phyloP scores from a whole-genome alignment of 2,888 invertebrate genomes.

The Caenorhabditis panamensis region DNA sequence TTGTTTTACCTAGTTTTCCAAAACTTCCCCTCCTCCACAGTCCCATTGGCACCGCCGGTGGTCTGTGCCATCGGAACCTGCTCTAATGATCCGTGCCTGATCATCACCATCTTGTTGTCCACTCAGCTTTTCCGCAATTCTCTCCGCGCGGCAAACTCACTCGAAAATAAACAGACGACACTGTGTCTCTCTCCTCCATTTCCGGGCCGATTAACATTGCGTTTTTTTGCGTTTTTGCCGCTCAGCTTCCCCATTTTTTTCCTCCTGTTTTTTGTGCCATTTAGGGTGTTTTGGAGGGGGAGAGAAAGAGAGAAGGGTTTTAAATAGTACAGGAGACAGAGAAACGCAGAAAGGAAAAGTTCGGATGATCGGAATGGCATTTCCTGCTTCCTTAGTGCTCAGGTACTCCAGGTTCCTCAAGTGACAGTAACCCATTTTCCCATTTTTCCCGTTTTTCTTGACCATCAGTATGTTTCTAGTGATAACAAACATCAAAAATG shows the following conservation, averaged over 20 bases:
- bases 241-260: too few species aligned
- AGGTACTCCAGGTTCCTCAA: conserved; percentile 3
- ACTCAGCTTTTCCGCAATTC: neutral
- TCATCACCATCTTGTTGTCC: neutral
- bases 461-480: neutral
- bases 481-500: conserved; percentile 29
- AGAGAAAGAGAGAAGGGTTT: neutral
- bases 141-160: neutral
- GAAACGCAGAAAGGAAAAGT: conserved; percentile 34
- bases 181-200: conserved; percentile 18
- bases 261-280: conserved; percentile 11
- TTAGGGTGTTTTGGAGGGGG: conserved; percentile 37
- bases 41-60: too few species aligned
- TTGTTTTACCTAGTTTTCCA: too few species aligned
- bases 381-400: conserved; percentile 16
- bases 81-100: neutral
- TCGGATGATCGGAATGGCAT: conserved; percentile 20
- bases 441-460: neutral
- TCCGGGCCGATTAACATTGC: conserved; percentile 50
- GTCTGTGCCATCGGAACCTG: neutral
- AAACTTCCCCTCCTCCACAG: too few species aligned
- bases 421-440: neutral
- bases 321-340: conserved; percentile 17
- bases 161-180: conserved; percentile 1
- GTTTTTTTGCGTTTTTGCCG: conserved; percentile 31